A percentile compares a stretch with the other conserved stretches of the same genome.
phyloP scores from a whole-genome alignment of 2,113 vertebrate species.

The Circaetus gallicus region DNA sequence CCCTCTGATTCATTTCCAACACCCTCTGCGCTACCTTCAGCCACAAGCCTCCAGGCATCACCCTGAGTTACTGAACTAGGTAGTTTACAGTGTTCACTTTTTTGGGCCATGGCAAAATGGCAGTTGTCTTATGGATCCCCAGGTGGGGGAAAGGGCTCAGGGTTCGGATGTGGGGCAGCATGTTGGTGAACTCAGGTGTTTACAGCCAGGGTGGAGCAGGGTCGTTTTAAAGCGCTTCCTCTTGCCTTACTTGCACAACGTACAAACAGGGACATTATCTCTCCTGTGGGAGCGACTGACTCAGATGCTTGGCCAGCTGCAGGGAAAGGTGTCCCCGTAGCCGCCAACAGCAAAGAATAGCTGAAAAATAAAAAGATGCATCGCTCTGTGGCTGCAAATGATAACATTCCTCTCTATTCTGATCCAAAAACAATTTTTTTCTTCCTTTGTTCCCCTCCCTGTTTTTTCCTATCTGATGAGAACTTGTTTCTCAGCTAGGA shows the following conservation, averaged over 20 bases:
- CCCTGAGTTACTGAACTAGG: not conserved
- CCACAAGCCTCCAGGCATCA: not conserved
- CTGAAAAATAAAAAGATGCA: not conserved
- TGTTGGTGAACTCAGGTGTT: conserved; percentile 12
- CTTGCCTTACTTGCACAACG: not conserved
- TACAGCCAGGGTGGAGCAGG: not conserved
- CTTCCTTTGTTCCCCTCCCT: conserved; percentile 20
- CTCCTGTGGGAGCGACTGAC: conserved; percentile 26
- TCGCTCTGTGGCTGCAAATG: not conserved
- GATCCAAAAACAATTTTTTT: conserved; percentile 28
- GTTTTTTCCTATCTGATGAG: conserved; percentile 39
- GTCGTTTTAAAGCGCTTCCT: not conserved
- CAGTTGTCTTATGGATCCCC: accelerated
- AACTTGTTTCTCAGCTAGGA: not conserved
- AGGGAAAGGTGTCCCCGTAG: conserved; percentile 27
- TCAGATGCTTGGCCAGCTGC: conserved; percentile 25
- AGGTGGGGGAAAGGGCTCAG: not conserved
- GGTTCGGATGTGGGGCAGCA: accelerated
- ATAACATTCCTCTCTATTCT: not conserved
- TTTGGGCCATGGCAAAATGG: not conserved
- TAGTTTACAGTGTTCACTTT: accelerated
- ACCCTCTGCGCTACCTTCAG: not conserved
- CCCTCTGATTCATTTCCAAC: not conserved
- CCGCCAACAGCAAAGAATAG: not conserved
- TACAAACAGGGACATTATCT: conserved; percentile 16